phyloP scores from a whole-genome alignment of 2,888 invertebrate genomes.

The Pecten maximus region DNA sequence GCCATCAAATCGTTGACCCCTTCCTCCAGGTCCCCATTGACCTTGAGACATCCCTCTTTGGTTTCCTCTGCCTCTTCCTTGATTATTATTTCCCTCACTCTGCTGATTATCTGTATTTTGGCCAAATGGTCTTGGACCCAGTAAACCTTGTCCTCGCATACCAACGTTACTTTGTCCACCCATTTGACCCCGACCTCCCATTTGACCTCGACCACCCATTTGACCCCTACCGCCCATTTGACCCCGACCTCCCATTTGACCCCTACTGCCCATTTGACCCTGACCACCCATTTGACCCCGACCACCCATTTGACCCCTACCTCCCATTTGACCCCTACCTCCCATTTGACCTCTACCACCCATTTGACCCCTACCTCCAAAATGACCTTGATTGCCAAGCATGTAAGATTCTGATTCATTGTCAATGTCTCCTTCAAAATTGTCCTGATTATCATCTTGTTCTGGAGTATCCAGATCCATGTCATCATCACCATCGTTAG shows the following conservation, averaged over 20 bases:
- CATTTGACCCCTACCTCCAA: not conserved
- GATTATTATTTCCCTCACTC: not conserved
- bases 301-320: not conserved
- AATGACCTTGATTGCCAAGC: not conserved
- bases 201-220: not conserved
- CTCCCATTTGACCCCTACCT: conserved; percentile 8
- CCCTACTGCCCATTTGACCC: conserved; percentile 37
- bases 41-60: conserved; percentile 43
- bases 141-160: conserved; percentile 49
- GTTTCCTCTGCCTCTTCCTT: conserved; percentile 30
- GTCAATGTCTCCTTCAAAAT: not conserved
- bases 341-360: conserved; percentile 2
- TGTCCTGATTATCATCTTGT: not conserved
- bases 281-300: not conserved
- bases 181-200: conserved; percentile 39
- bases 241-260: conserved; percentile 49
- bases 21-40: conserved; percentile 36
- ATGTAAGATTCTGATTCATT: not conserved
- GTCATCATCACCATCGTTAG: conserved; percentile 55
- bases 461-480: conserved; percentile 53
- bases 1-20: conserved; percentile 48
- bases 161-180: too few species aligned
- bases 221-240: not conserved
- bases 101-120: not conserved
- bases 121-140: conserved; percentile 40